Evolutionary conservation across 2,888 invertebrate species (phyloP).

Genomic region (Sminthurinus aureus): DNA sequence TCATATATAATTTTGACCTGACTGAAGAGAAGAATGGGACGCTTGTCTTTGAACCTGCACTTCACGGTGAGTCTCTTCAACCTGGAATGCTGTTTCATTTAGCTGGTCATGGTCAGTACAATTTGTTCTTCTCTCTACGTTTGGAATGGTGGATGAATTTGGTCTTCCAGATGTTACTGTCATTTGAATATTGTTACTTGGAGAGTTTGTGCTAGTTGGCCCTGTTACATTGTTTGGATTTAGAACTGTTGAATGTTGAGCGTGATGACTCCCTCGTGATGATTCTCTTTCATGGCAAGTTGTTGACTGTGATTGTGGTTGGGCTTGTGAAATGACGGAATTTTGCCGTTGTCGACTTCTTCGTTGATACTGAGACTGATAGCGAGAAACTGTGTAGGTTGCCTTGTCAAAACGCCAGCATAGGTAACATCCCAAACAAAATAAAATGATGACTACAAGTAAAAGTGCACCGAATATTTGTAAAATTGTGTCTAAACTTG

Average conservation of each 20-base stretch:
- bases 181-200: too few species aligned
- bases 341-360: too few species aligned
- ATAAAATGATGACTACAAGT: not conserved
- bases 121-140: not conserved
- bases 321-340: not conserved
- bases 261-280: not conserved
- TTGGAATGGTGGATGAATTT: not conserved
- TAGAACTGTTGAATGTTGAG: not conserved
- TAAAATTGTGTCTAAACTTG: not conserved
- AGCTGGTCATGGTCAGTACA: not conserved
- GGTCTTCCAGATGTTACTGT: too few species aligned
- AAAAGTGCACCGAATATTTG: not conserved
- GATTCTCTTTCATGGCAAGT: not conserved
- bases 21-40: not conserved
- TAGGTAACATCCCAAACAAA: slow-evolving; percentile 13
- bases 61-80: not conserved
- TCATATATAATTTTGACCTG: not conserved
- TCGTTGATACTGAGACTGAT: not conserved
- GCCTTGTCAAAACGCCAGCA: slow-evolving; percentile 16
- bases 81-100: not conserved
- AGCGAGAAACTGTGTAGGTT: not conserved
- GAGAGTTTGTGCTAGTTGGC: too few species aligned
- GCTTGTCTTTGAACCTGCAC: not conserved
- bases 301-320: not conserved
- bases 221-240: too few species aligned